Evolutionary conservation across 1,140 invertebrate genomes (phyloP), one percentile per base, ranked within the genome.

Genomic region (Teleopsis dalmanni): DNA sequence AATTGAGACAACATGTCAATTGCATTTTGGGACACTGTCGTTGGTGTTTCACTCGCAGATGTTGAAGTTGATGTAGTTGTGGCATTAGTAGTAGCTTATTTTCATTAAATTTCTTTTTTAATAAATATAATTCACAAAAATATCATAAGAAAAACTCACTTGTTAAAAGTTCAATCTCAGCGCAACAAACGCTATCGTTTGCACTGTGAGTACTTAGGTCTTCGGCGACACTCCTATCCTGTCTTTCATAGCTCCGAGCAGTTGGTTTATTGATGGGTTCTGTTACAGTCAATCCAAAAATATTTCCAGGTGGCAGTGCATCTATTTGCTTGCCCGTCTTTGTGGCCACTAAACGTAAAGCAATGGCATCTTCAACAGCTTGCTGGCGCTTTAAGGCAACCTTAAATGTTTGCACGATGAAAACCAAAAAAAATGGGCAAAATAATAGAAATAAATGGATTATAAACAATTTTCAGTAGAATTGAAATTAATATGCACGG

Each of bases 311-410:
- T 5, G 93, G 93, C 48, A 97, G 76, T 34, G 86, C 81, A 38
- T 84, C 84, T 42, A 91, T 75, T 23, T 83, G 78, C 14, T 82
- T 81, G 2, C 92, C 92, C 6, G 85, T 91, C 52, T 93, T 87
- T 5, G 76, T 90, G n/a, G 91, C 88, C 16, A 91, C 83, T 58
- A 97, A 76, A 37, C 91, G 90, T 45, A 97, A 73, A 0, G 94
- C 94, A 48, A 97, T 94, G 25, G 92, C 91, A 70, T 98, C 94
- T 76, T 98, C 95, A 0, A 93, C 92, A 0, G 94, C 94, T 75
- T 98, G 94, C 71, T 96, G 93, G 33, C 95, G 75, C 73, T 98
- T 98, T 45, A 98, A 71, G 11, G 94, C 93, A n/a, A 97, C 94
- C 88, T 95, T 33, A 11, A 47, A 41, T 21, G 25, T 10, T 26